Conservation (phyloP, 2,888 invertebrate species). For the Clusia tigrina region DNA sequence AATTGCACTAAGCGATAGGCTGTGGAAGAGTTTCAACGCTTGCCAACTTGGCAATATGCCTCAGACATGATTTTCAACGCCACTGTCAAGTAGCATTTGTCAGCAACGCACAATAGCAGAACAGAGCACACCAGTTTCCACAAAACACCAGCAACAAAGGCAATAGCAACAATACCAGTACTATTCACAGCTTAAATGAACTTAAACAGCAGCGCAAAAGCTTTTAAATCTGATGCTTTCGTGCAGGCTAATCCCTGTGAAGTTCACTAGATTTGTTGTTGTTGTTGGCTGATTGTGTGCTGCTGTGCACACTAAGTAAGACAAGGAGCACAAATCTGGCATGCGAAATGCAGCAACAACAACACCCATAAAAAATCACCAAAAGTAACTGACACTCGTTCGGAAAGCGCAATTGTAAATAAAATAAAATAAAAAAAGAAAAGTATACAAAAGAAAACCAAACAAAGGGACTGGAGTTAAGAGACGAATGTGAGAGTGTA, state of each 20-base stretch:
- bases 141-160: conserved; percentile 20
- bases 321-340: conserved; percentile 50
- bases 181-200: conserved; percentile 24
- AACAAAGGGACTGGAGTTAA: conserved; percentile 16
- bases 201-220: conserved; percentile 45
- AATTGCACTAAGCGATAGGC: conserved; percentile 22
- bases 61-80: conserved; percentile 54
- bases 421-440: not conserved
- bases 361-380: conserved; percentile 25
- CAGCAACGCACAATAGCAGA: conserved; percentile 45
- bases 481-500: conserved; percentile 25
- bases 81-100: conserved; percentile 54
- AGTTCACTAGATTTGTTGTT: conserved; percentile 59
- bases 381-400: conserved; percentile 24
- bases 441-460: conserved; percentile 15
- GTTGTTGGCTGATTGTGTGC: conserved; percentile 47
- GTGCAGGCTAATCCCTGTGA: conserved; percentile 64
- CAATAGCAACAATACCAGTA: conserved; percentile 20
- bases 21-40: too few relatives aligned
- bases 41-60: too few relatives aligned
- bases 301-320: conserved; percentile 36
- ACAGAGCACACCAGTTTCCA: conserved; percentile 32
- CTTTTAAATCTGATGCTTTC: conserved; percentile 65
- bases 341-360: conserved; percentile 50
- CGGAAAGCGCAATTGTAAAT: conserved; percentile 10